Evolutionary conservation across 2,888 invertebrate genomes (phyloP), one percentile per base, ranked within the genome.

Genomic region (Scaptomyza caliginosa): DNA sequence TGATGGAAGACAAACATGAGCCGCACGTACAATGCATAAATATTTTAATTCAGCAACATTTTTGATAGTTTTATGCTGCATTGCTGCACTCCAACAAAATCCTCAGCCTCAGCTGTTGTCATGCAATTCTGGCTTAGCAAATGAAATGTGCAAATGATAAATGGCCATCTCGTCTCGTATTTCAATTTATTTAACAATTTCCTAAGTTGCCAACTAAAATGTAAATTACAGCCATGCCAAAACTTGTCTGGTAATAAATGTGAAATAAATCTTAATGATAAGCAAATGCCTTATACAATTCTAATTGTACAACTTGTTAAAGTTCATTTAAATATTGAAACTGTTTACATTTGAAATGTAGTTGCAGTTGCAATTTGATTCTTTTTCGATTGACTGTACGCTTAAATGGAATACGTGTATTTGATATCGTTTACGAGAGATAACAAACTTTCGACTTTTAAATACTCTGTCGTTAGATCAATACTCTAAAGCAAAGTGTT

Each of bases 181-280:
- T 84, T 72, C 79, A 85, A 85, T 79, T 85, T 78, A 82, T 85
- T 82, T 68, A 38, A 68, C 75, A 68, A 85, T 85, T 82, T 78
- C 75, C 83, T 73, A 60, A 64, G 58, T 57, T 46, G 55, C 38
- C 73, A 74, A 40, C 55, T 56, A 24, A 16, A 42, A 24, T 43
- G 42, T 28, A 55, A 69, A 40, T 32, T 36, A 32, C 8, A 24
- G 46, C 51, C 48, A 67, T 70, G 55, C 30, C 23, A 39, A 45
- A 26, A 23, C 40, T 38, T n/a, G 32, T 42, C 36, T 54, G 32
- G 16, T 32, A 45, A 45, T 28, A 40, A 49, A 59, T 48, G 2
- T 24, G 16, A 21, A 40, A 39, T 30, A 39, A 30, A 24, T 60
- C 45, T 4, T 28, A 73, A 59, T 39, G 28, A 39, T 34, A 10